Percentiles rank a stretch among this genome's conserved stretches.
Evolutionary conservation across 2,888 invertebrate genomes (phyloP).

Genomic region (Dilophus febrilis): DNA sequence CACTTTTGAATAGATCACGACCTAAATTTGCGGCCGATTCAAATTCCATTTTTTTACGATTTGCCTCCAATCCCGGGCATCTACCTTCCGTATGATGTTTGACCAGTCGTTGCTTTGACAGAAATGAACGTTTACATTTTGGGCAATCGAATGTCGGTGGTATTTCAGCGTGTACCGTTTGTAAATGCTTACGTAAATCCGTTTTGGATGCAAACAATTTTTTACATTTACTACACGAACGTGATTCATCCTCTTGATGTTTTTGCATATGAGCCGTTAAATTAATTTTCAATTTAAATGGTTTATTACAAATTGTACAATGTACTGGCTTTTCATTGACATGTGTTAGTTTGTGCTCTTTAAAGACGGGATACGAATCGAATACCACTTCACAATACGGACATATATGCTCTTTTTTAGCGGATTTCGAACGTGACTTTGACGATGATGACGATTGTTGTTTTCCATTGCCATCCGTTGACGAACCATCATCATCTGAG

Average conservation of each 20-base stretch:
- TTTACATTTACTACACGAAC: slow-evolving; percentile 18
- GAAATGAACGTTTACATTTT: slow-evolving; percentile 25
- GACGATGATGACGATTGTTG: background rate
- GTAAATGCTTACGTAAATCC: slow-evolving; percentile 24
- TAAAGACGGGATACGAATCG: slow-evolving; percentile 32
- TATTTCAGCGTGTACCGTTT: slow-evolving; percentile 20
- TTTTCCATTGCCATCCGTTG: background rate
- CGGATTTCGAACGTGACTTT: background rate
- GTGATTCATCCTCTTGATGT: slow-evolving; percentile 20
- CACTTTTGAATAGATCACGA: slow-evolving; percentile 30
- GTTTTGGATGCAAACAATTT: slow-evolving; percentile 20
- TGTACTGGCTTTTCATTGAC: slow-evolving; percentile 23
- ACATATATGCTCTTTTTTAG: background rate
- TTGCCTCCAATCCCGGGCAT: slow-evolving; percentile 10
- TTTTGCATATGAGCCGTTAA: slow-evolving; percentile 29
- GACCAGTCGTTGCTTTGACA: slow-evolving; percentile 20
- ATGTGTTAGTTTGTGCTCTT: slow-evolving; percentile 34
- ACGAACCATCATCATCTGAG: too few species aligned
- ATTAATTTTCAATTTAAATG: slow-evolving; percentile 29
- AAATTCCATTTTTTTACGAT: slow-evolving; percentile 8
- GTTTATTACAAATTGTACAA: slow-evolving; percentile 28
- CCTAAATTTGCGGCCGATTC: slow-evolving; percentile 19
- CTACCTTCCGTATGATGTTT: slow-evolving; percentile 18
- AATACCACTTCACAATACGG: slow-evolving; percentile 31
- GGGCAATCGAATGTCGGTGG: slow-evolving; percentile 22